These are phyloP conservation scores for Mus musculus DNA, from an alignment of 2,113 vertebrate species.

Conservation along the genomic window DNA sequence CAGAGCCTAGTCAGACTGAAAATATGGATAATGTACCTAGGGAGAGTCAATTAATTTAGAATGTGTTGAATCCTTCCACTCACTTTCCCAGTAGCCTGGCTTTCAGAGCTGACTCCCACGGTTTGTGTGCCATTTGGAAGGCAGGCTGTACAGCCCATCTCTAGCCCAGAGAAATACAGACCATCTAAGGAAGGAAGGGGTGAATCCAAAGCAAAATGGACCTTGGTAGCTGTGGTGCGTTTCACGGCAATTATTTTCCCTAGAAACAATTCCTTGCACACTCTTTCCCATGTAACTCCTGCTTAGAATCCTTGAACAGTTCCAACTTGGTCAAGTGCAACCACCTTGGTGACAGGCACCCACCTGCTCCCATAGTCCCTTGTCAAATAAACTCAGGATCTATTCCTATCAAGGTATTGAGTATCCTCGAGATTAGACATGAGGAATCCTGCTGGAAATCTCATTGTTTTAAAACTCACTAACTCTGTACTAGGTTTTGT, in stretches of 20 bases:
- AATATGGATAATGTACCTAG: slow-evolving; percentile 19
- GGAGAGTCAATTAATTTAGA: background rate
- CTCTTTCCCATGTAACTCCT: background rate
- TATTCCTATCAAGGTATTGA: background rate
- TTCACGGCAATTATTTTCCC: background rate
- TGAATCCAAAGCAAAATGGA: background rate
- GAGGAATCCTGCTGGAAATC: background rate
- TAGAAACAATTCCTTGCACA: background rate
- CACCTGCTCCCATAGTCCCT: background rate
- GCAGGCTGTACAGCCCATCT: background rate
- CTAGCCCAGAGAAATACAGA: background rate
- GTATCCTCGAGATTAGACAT: background rate
- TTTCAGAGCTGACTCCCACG: background rate
- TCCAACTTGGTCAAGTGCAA: background rate
- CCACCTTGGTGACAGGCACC: background rate
- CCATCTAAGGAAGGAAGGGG: background rate
- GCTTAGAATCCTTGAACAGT: background rate
- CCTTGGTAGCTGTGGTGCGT: background rate
- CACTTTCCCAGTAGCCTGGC: background rate
- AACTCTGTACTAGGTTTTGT: background rate
- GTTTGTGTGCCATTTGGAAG: background rate
- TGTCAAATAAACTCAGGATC: background rate
- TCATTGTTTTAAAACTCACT: background rate
- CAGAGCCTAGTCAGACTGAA: background rate
- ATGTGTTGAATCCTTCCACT: background rate